Evolutionary conservation across 2,113 vertebrate species (phyloP).

Genomic region (Periophthalmodon schlosseri): DNA sequence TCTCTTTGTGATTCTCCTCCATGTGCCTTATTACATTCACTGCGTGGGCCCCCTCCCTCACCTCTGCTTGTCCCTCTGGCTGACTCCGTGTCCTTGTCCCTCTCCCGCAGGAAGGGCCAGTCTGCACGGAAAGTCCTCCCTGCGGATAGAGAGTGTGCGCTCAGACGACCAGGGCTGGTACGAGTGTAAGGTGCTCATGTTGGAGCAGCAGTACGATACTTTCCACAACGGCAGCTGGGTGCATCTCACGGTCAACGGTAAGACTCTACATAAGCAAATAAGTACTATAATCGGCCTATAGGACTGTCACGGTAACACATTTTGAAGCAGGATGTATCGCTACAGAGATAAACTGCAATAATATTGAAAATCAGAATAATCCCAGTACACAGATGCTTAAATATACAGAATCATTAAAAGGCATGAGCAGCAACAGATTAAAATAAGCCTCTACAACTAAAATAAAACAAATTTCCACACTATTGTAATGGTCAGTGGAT

Average conservation of each 20-base stretch:
- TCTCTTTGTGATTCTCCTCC: constrained; percentile 11
- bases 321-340: no score
- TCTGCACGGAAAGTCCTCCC: constrained; percentile 94
- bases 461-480: no score
- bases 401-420: no score
- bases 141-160: constrained; percentile 92
- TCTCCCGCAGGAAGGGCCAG: constrained; percentile 85
- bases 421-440: no score
- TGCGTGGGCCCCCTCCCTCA: constrained; percentile 12
- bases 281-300: no score
- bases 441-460: no score
- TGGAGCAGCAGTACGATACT: constrained; percentile 97
- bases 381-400: no score
- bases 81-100: constrained; percentile 10
- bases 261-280: constrained; percentile 33
- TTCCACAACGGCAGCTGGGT: constrained; percentile 99
- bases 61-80: constrained; percentile 4
- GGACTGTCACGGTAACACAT: no score
- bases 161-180: constrained; percentile 99
- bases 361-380: no score
- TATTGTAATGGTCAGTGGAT: no score
- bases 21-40: constrained; percentile 30
- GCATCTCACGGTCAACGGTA: constrained; percentile 96
- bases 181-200: constrained; percentile 96
- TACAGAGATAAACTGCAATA: no score